Evolutionary conservation across 2,113 vertebrate genomes (phyloP).

Genomic region (Nothocercus nigrocapillus): DNA sequence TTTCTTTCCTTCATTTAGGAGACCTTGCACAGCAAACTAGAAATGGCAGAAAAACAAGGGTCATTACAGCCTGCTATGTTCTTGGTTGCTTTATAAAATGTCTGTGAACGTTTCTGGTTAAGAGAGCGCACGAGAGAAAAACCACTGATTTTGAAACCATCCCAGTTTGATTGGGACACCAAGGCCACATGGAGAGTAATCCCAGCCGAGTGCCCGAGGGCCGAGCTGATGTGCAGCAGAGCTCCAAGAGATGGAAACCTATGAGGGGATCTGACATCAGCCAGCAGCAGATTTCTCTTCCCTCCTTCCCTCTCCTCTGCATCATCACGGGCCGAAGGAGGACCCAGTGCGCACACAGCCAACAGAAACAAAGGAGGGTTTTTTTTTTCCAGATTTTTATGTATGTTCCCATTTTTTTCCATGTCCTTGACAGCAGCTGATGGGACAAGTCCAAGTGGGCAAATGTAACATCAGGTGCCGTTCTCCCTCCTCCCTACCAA

Average conservation of each 20-base stretch:
- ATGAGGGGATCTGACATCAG: background rate
- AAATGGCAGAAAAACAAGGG: background rate
- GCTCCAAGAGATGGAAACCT: background rate
- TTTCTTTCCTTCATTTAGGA: constrained; percentile 9
- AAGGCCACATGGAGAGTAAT: background rate
- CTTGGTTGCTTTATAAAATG: background rate
- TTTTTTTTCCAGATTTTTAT: background rate
- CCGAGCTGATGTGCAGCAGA: background rate
- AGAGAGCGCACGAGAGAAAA: background rate
- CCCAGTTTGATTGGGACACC: accelerated
- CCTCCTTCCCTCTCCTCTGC: background rate
- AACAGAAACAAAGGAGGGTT: background rate
- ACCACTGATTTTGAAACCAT: background rate
- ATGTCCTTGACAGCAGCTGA: background rate
- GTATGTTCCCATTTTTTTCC: background rate
- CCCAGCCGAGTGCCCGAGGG: accelerated
- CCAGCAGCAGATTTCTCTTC: background rate
- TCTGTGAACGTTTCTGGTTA: background rate
- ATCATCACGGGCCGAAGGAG: background rate
- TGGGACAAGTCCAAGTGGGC: background rate
- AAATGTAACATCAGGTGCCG: background rate
- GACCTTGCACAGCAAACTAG: background rate
- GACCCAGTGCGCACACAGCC: background rate
- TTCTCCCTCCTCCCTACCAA: background rate
- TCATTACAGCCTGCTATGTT: background rate